Conservation (phyloP, 2,888 invertebrate genomes). For the Mesorhabditis belari region DNA sequence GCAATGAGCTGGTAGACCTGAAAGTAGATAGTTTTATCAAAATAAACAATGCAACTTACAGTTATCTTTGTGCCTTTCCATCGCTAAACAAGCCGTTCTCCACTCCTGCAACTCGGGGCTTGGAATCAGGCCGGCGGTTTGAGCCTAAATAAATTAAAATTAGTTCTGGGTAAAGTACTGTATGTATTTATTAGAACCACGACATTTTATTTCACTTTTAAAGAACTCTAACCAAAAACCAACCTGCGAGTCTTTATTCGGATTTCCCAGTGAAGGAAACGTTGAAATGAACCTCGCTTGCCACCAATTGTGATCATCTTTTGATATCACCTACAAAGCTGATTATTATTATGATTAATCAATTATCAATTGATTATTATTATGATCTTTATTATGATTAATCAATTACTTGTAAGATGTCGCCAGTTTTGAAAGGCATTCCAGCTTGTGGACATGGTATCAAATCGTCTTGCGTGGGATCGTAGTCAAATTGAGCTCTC, state of each 20-base stretch:
- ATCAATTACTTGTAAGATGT: slow-evolving; percentile 76
- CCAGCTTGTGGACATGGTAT: slow-evolving; percentile 99
- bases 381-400: not conserved
- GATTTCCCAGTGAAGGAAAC: slow-evolving; percentile 48
- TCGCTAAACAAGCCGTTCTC: slow-evolving; percentile 88
- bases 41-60: slow-evolving; percentile 60
- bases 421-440: slow-evolving; percentile 91
- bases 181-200: not conserved
- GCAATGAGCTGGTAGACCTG: slow-evolving; percentile 79
- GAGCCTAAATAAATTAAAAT: not conserved
- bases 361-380: not conserved
- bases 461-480: slow-evolving; percentile 81
- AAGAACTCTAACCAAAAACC: not conserved
- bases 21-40: not conserved
- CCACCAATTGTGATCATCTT: slow-evolving; percentile 99
- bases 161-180: not conserved
- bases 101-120: slow-evolving; percentile 97
- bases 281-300: slow-evolving; percentile 60
- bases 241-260: not conserved
- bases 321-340: slow-evolving; percentile 62
- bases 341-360: not conserved
- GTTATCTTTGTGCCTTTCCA: slow-evolving; percentile 93
- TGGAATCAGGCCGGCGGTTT: slow-evolving; percentile 84
- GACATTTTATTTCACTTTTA: not conserved
- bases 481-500: slow-evolving; percentile 53